Conservation (phyloP, 1,140 invertebrate genomes). For the Ctenoplectra terminalis region DNA sequence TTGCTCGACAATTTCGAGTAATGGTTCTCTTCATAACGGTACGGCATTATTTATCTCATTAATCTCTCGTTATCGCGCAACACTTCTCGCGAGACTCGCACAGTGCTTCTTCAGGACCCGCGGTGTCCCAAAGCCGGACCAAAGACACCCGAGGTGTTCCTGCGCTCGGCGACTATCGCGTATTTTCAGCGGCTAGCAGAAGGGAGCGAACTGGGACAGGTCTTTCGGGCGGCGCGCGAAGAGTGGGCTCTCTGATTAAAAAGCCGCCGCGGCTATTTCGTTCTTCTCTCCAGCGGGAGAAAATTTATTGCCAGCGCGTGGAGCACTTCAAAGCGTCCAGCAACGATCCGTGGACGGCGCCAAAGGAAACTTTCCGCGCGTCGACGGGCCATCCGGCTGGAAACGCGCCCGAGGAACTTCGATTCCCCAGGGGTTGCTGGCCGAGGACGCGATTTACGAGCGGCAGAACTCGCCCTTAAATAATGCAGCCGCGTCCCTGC, state of each 20-base stretch:
- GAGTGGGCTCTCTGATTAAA: conserved; percentile 44
- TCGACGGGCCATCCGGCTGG: background rate
- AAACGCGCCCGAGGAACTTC: conserved; percentile 1
- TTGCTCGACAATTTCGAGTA: too few species aligned
- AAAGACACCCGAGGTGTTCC: too few species aligned
- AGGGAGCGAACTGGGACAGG: conserved; percentile 41
- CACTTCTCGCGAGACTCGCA: too few species aligned
- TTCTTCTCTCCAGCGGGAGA: background rate
- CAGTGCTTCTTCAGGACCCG: too few species aligned
- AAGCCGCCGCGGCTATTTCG: conserved; percentile 41
- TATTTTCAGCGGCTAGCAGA: conserved; percentile 16
- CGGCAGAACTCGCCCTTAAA: conserved; percentile 27
- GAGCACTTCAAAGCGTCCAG: conserved; percentile 34
- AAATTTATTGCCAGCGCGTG: conserved; percentile 50
- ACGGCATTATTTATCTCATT: too few species aligned
- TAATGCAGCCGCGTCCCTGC: conserved; percentile 1
- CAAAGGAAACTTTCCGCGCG: too few species aligned
- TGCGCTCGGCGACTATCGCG: too few species aligned
- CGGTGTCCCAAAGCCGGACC: too few species aligned
- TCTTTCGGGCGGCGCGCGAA: conserved; percentile 21
- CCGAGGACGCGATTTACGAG: conserved; percentile 1
- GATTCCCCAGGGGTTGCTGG: background rate
- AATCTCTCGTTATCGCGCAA: too few species aligned
- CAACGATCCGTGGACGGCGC: too few species aligned
- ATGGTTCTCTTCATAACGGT: too few species aligned